Evolutionary conservation across 2,888 invertebrate species (phyloP).

Genomic region (Caenorhabditis imperialis): DNA sequence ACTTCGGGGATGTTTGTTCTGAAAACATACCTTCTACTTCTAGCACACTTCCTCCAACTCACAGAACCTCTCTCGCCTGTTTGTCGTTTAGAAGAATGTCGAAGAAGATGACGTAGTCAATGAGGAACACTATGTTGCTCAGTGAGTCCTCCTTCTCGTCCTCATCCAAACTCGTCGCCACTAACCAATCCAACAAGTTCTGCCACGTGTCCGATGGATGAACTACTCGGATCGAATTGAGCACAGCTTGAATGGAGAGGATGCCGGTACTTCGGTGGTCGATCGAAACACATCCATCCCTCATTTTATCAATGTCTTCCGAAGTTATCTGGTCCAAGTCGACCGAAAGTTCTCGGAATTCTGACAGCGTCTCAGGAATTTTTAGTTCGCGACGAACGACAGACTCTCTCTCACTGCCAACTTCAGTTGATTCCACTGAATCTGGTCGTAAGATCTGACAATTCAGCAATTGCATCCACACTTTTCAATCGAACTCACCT

Average conservation of each 20-base stretch:
- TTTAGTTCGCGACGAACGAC: neutral
- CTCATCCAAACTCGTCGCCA: slow-evolving; percentile 17
- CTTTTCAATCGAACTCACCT: slow-evolving; percentile 24
- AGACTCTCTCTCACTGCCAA: slow-evolving; percentile 13
- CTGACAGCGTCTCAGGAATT: slow-evolving; percentile 31
- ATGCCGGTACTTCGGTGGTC: slow-evolving; percentile 25
- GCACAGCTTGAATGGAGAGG: slow-evolving; percentile 9
- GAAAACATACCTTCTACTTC: neutral
- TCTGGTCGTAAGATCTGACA: slow-evolving; percentile 26
- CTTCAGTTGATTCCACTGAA: slow-evolving; percentile 16
- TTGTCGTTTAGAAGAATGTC: slow-evolving; percentile 31
- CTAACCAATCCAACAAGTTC: slow-evolving; percentile 32
- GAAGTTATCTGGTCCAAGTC: slow-evolving; percentile 26
- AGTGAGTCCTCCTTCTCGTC: neutral
- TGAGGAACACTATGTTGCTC: neutral
- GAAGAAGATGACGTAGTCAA: slow-evolving; percentile 37
- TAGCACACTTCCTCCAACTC: neutral
- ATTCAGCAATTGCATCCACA: neutral
- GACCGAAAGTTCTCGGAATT: slow-evolving; percentile 37
- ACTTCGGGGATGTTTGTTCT: slow-evolving; percentile 51
- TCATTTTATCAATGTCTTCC: slow-evolving; percentile 32
- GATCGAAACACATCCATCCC: neutral
- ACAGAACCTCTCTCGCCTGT: slow-evolving; percentile 46
- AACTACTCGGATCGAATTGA: slow-evolving; percentile 12
- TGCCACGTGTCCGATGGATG: slow-evolving; percentile 41